A percentile compares a stretch with the other conserved stretches of the same genome.
Evolutionary conservation across 2,888 invertebrate genomes (phyloP).

Genomic region (Ferrisia virgata): DNA sequence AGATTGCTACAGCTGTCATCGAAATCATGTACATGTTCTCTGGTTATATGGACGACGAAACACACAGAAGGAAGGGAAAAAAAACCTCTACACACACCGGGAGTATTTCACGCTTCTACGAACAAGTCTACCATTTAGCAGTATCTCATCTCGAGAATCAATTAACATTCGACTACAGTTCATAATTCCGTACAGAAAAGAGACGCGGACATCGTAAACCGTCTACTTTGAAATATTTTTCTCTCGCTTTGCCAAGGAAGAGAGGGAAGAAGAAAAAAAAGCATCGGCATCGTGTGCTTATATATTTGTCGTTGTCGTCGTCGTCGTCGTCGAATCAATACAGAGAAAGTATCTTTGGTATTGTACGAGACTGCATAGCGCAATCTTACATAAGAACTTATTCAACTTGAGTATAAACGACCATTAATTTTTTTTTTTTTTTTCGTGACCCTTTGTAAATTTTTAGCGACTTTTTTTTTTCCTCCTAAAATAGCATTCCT

Average conservation of each 20-base stretch:
- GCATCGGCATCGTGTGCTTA: neutral
- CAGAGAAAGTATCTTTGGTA: neutral
- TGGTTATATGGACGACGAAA: neutral
- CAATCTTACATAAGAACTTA: neutral
- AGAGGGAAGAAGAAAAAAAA: neutral
- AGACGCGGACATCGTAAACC: no score
- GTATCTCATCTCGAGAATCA: neutral
- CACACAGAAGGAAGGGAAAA: neutral
- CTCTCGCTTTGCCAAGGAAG: neutral
- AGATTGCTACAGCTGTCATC: neutral
- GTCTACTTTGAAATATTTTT: neutral
- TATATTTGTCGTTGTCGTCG: no score
- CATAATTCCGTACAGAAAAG: neutral
- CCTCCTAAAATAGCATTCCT: neutral
- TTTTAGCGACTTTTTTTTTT: neutral
- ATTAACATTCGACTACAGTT: neutral
- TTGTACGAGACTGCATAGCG: neutral
- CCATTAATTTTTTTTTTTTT: neutral
- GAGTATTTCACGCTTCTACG: neutral
- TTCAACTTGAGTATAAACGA: neutral
- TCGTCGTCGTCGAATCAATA: neutral
- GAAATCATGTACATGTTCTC: neutral
- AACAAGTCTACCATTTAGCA: neutral
- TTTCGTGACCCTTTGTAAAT: neutral
- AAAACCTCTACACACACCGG: neutral